Percentiles rank a stretch among this genome's conserved stretches.
phyloP scores from a whole-genome alignment of 2,888 invertebrate species.

The Oscheius sp. region DNA sequence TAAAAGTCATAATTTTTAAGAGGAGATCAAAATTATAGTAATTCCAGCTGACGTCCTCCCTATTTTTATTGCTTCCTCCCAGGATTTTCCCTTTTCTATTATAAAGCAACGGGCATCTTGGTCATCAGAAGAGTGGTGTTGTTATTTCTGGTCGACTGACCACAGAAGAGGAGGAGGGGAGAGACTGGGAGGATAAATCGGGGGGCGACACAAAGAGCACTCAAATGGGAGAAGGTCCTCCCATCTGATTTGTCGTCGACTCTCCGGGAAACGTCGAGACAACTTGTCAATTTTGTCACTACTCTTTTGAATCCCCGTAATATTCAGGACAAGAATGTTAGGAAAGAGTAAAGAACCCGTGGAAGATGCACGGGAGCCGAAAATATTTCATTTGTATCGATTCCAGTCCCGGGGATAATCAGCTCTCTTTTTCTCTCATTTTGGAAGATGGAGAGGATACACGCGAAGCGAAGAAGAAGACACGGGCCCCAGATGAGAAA shows the following conservation, averaged over 20 bases:
- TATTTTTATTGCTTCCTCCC: not conserved
- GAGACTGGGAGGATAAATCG: not conserved
- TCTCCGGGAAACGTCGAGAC: constrained; percentile 25
- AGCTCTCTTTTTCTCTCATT: not conserved
- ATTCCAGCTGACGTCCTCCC: not conserved
- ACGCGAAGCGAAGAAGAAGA: too few relatives aligned
- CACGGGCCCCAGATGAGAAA: too few relatives aligned
- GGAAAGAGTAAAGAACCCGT: not conserved
- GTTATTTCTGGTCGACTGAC: too few relatives aligned
- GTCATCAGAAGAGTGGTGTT: too few relatives aligned
- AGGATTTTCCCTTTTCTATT: not conserved
- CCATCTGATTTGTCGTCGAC: constrained; percentile 13
- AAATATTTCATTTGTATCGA: constrained; percentile 27
- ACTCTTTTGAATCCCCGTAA: not conserved
- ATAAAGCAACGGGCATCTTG: not conserved
- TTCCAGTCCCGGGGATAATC: not conserved
- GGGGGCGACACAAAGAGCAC: constrained; percentile 15
- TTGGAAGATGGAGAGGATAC: too few relatives aligned
- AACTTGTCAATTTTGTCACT: constrained; percentile 19
- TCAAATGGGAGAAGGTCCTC: not conserved
- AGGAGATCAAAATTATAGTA: not conserved
- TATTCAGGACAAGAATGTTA: not conserved
- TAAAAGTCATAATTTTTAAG: not conserved
- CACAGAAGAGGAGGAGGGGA: too few relatives aligned
- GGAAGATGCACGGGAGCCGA: not conserved